Evolutionary conservation across 2,888 invertebrate species (phyloP), one percentile per base, ranked within the genome.

Genomic region (Tineola bisselliella): DNA sequence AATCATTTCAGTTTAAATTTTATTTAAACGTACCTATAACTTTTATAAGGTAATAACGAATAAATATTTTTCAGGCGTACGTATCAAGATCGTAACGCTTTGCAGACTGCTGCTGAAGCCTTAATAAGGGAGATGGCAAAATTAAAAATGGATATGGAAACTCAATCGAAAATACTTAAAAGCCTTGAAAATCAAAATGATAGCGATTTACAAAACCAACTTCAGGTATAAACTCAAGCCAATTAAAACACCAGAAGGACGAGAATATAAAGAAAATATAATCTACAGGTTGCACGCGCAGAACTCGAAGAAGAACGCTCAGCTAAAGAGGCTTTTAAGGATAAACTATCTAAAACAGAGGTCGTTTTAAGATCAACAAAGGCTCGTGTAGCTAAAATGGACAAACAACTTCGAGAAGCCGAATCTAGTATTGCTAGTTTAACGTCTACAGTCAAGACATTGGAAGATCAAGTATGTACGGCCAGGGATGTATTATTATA

Each of bases 381-480:
- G 0, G 52, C 66, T 8, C 75, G 87, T 8, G 70, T 87, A 13
- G 63, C 69, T 19, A 84, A 87, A 69, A 82, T 87, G 84, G 86
- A 87, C 60, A 74, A 79, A 3, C 87, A 87, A 64, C 68, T 87
- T 31, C 76, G 79, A 8, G 87, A 87, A 66, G 74, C 87, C 3
- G 87, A 87, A 65, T 78, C 83, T 12, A 86, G 80, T 64, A 84
- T 87, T 62, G 65, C 78, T 19, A 75, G 76, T 64, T 78, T 87
- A 60, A 84, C 86, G 0, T 73, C 76, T 61, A 81, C 81, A 54
- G 84, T 86, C 1, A 87, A 87, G 64, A 64, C 73, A 62, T 68
- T 84, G 44, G 87, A 87, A 72, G 86, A 87, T 62, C 84, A 87
- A 79, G 87, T 84, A 70, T 57, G 58, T 33, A 58, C 6, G 1